These are phyloP conservation scores for Ambastaia sidthimunki DNA, from an alignment of 2,797 vertebrate genomes.

Conservation along the genomic window DNA sequence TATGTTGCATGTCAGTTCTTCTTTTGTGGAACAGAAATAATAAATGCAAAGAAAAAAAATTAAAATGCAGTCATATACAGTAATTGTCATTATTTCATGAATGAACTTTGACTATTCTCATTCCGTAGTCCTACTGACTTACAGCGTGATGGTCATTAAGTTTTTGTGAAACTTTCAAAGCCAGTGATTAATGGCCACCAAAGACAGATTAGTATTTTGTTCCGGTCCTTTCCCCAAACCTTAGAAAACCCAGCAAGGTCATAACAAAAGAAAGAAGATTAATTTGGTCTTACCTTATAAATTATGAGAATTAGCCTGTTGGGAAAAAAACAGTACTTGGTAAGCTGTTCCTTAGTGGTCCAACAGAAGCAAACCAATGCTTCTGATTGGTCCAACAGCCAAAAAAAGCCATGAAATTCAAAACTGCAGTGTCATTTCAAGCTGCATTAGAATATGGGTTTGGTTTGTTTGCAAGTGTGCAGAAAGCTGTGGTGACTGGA, in stretches of 20 bases:
- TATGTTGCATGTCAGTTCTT: too few species aligned
- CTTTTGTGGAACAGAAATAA: too few species aligned
- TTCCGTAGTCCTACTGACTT: background rate
- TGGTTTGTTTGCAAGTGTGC: background rate
- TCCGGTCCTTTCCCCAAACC: constrained; percentile 53
- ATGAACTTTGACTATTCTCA: background rate
- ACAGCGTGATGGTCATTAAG: background rate
- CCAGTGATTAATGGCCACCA: constrained; percentile 57
- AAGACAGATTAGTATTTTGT: constrained; percentile 57
- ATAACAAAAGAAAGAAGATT: constrained; percentile 67
- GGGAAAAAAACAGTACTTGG: constrained; percentile 67
- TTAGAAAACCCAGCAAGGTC: constrained; percentile 68
- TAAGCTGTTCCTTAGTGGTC: constrained; percentile 61
- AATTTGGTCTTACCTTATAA: constrained; percentile 75
- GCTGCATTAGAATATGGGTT: background rate
- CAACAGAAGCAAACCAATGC: constrained; percentile 47
- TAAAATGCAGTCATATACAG: too few species aligned
- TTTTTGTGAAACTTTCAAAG: constrained; percentile 54
- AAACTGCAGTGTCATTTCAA: constrained; percentile 42
- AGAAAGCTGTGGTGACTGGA: background rate
- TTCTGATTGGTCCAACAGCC: constrained; percentile 56
- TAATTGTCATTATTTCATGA: background rate
- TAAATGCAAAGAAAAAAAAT: too few species aligned
- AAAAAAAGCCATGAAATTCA: constrained; percentile 45
- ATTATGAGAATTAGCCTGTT: constrained; percentile 78